phyloP scores from a whole-genome alignment of 2,888 invertebrate species.

The Lottia gigantea region DNA sequence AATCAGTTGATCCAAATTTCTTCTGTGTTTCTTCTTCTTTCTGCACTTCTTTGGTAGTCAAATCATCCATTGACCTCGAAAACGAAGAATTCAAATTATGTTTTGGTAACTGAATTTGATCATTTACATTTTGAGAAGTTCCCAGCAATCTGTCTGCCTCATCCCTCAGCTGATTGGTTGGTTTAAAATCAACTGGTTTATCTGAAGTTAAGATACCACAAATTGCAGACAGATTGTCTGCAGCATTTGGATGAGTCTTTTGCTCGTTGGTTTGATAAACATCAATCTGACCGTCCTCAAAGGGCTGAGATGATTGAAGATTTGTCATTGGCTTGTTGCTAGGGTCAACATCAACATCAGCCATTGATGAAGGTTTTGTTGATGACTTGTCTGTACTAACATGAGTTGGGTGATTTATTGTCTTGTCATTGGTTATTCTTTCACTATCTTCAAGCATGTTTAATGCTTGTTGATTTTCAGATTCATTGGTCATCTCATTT shows the following conservation, averaged over 20 bases:
- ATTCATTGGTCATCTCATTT: neutral
- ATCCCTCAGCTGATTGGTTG: neutral
- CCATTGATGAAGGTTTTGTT: neutral
- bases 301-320: no score
- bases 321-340: neutral
- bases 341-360: neutral
- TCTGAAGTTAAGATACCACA: neutral
- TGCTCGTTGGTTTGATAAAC: neutral
- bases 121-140: neutral
- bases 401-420: neutral
- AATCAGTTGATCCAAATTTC: neutral
- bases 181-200: neutral
- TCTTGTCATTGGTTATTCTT: no score
- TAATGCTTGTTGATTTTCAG: neutral
- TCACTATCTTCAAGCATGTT: no score
- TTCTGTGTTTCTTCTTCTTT: neutral
- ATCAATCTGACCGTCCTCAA: neutral
- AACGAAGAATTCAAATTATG: neutral
- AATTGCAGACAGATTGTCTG: neutral
- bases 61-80: constrained; percentile 1
- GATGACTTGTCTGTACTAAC: neutral
- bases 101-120: neutral
- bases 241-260: neutral
- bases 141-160: neutral
- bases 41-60: neutral